Base-by-base conservation (phyloP, 2,113 vertebrate species). In the Typhlomys cinereus region DNA sequence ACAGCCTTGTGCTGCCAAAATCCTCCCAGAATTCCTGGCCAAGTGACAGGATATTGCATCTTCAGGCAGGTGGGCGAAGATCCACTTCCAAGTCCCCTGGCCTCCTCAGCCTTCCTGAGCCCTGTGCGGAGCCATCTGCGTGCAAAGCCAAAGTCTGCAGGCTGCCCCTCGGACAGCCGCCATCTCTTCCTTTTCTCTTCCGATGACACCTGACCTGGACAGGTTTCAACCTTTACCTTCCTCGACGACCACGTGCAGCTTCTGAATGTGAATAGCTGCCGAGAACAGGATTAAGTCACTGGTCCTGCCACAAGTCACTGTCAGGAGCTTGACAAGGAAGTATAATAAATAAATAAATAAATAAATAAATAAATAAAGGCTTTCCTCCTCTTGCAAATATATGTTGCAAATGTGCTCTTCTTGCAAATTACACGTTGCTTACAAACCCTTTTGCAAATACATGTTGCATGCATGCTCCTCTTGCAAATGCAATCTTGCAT, bases 31-130 rank as follows among this genome's bases (percentile, higher is more conserved):
- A 85, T 91, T 96, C 78, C 84, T 89, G 83, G 52, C 93, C 67
- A 83, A 85, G 61, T 67, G 36, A 61, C 39, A n/a, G 88, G 87
- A 93, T 73, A 79, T 88, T 67, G 41, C 92, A 34, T 89, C 44
- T 50, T 79, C 23, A 93, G 48, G 57, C 54, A 69, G 39, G 17
- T 83, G 74, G 29, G n/a, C 74, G 66, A 59, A 50, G 44, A 17
- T 14, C 76, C 46, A 64, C 57, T 83, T 85, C 85, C 83, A 87
- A 93, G 76, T 76, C 36, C 70, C 64, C 25, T 91, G 48, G 85
- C 76, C 21, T 80, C 83, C n/a, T 92, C 81, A n/a, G 59, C 29
- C 80, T 91, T 92, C 71, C 83, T 36, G 73, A 90, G 93, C 34
- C 78, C 10, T 83, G n/a, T 17, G 31, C 57, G 83, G 67, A 78